phyloP scores from a whole-genome alignment of 2,888 invertebrate species.

The Gnatocerus cornutus region DNA sequence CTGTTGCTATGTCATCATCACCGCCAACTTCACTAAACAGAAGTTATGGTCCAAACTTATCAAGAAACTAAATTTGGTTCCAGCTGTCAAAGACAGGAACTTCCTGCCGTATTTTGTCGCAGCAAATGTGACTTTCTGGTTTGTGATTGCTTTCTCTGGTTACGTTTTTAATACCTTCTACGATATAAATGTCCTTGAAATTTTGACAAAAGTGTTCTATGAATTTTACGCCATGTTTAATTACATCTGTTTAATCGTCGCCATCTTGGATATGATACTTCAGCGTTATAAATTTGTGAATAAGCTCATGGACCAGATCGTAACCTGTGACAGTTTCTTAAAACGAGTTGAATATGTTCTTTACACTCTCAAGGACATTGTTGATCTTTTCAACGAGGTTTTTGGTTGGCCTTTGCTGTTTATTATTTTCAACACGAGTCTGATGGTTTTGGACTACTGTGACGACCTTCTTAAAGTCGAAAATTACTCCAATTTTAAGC shows the following conservation, averaged over 20 bases:
- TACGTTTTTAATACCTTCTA: neutral
- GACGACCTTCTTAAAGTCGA: conserved; percentile 10
- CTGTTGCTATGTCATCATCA: conserved; percentile 18
- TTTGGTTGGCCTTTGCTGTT: conserved; percentile 28
- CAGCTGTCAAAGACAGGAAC: too few species aligned
- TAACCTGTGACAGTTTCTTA: neutral
- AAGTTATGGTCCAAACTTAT: conserved; percentile 11
- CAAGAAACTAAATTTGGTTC: neutral
- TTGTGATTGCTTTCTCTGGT: neutral
- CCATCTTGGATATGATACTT: conserved; percentile 5
- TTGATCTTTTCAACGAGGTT: conserved; percentile 15
- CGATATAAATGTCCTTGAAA: neutral
- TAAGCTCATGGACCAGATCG: neutral
- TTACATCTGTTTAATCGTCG: conserved; percentile 5
- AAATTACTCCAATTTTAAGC: neutral
- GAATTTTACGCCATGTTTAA: conserved; percentile 12
- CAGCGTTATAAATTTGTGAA: neutral
- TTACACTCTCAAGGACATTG: conserved; percentile 3
- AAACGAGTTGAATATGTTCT: neutral
- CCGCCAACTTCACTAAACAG: neutral
- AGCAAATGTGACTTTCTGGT: conserved; percentile 3
- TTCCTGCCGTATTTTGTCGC: neutral
- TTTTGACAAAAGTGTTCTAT: neutral
- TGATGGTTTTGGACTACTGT: conserved; percentile 9
- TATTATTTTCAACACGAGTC: neutral